Base-by-base conservation (phyloP, 1,140 invertebrate genomes). In the Cherax destructor region DNA sequence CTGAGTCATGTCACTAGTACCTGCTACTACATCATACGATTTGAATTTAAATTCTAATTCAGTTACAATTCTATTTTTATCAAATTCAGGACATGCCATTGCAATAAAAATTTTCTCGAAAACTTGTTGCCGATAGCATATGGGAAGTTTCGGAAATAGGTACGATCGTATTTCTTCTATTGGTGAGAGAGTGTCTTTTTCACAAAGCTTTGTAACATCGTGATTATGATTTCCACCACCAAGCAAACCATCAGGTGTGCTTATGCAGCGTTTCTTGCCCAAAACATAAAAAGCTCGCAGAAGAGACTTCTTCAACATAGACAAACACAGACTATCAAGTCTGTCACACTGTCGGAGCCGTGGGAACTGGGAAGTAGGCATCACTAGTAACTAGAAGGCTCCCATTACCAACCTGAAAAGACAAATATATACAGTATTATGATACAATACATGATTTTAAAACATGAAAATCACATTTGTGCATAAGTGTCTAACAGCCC, bases 11-110 rank as follows among this genome's bases (percentile, higher is more conserved):
- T 80, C 11, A 49, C 50, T 80, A 4, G 78, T 80, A 4, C 49
- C n/a, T 50, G 50, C 78, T 52, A 80, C 49, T 50, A 52, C 49
- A 80, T 80, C 78, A 80, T 52, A 52, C 3, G 78, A 47, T 52
- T 52, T 80, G 50, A 80, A 80, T 52, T 80, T 52, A 80, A 80
- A 80, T 52, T 80, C 78, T 80, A 80, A 18, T 13, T 47, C 78
- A 50, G 49, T 52, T 52, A 80, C 41, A 7, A 80, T 11, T 16
- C 1, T 80, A 50, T 80, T 52, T 80, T 24, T n/a, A 52, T 80
- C 78, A 41, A 78, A 50, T 41, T 80, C 78, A 52, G 78, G 78
- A 3, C 7, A 50, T 10, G 13, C 47, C 78, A 80, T 80, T 24
- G 21, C 1, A 80, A 21, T 80, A 13, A 80, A 52, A 21, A 80